Conservation (phyloP, 2,888 invertebrate genomes). For the Noctua comes region DNA sequence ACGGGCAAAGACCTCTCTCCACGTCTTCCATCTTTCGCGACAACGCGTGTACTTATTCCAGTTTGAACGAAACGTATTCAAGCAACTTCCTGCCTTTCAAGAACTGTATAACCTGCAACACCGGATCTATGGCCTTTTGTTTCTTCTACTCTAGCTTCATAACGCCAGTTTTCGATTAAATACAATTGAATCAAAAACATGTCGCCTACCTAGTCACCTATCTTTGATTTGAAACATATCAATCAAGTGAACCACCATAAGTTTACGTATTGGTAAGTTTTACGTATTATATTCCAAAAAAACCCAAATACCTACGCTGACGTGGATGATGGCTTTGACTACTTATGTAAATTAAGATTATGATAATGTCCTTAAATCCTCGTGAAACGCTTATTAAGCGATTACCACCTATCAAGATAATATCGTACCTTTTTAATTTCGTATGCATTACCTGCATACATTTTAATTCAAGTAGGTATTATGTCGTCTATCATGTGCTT, state of each 20-base stretch:
- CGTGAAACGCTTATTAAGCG: neutral
- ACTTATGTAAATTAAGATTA: slow-evolving; percentile 23
- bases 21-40: neutral
- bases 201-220: neutral
- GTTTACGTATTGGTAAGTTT: too few species aligned
- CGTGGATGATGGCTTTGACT: slow-evolving; percentile 2
- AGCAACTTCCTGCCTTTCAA: neutral
- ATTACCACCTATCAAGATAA: slow-evolving; percentile 20
- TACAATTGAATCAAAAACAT: neutral
- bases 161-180: neutral
- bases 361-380: slow-evolving; percentile 31
- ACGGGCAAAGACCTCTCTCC: neutral
- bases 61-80: neutral
- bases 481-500: neutral
- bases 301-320: neutral
- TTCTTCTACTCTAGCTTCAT: neutral
- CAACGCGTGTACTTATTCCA: neutral
- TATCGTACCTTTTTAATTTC: slow-evolving; percentile 5
- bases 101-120: neutral
- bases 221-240: slow-evolving; percentile 2
- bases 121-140: neutral
- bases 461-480: slow-evolving; percentile 24
- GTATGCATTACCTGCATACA: neutral
- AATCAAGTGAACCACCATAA: neutral
- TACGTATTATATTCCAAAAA: neutral